phyloP scores from a whole-genome alignment of 2,113 vertebrate genomes.

The Ailuropoda melanoleuca region DNA sequence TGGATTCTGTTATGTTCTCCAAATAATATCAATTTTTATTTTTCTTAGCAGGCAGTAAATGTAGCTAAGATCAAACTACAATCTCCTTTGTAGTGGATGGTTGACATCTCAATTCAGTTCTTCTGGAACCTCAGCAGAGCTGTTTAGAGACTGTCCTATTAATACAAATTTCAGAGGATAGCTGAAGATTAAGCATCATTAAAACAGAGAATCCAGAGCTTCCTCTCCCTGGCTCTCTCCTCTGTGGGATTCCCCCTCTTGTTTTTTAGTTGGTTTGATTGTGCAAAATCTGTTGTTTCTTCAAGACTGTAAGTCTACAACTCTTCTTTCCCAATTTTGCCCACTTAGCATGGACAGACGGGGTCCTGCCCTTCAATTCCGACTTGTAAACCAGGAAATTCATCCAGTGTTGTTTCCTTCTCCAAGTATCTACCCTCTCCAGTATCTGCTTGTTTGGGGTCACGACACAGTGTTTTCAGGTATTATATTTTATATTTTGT shows the following conservation, averaged over 20 bases:
- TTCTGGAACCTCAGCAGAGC: neutral
- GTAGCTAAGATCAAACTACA: neutral
- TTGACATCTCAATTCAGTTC: neutral
- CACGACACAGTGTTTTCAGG: neutral
- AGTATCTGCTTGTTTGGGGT: neutral
- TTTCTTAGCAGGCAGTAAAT: neutral
- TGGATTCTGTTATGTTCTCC: neutral
- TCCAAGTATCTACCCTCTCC: neutral
- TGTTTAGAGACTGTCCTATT: neutral
- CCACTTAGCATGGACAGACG: neutral
- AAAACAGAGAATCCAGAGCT: neutral
- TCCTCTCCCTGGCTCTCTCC: neutral
- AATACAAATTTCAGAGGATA: neutral
- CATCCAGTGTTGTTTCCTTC: neutral
- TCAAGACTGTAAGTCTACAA: neutral
- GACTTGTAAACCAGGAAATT: neutral
- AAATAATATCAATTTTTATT: neutral
- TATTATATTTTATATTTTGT: neutral
- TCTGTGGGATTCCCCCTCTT: neutral
- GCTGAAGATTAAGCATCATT: neutral
- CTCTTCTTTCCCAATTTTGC: neutral
- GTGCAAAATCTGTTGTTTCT: neutral
- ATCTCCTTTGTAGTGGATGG: neutral
- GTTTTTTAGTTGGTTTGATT: neutral
- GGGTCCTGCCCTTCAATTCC: neutral